Evolutionary conservation across 2,888 invertebrate species (phyloP).

Genomic region (Ormia ochracea): DNA sequence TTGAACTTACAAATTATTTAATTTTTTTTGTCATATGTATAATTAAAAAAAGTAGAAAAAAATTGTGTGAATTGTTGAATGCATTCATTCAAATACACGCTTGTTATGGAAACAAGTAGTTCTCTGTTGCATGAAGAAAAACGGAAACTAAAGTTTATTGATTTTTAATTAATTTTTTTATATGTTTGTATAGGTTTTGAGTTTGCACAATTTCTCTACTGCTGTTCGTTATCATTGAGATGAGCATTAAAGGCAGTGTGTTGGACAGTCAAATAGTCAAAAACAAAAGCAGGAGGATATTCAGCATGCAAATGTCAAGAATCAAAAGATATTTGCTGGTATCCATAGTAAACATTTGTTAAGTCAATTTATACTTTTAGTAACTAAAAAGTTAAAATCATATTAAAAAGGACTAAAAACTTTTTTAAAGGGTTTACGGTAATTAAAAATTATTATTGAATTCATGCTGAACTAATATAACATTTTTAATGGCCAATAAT

Average conservation of each 20-base stretch:
- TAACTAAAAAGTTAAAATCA: slow-evolving; percentile 17
- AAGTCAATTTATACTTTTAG: slow-evolving; percentile 1
- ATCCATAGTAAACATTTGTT: neutral
- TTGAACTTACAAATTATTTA: too few relatives aligned
- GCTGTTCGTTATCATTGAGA: neutral
- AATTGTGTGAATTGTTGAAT: too few relatives aligned
- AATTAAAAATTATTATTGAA: neutral
- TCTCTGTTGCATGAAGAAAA: slow-evolving; percentile 39
- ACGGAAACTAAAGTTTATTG: slow-evolving; percentile 40
- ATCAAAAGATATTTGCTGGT: neutral
- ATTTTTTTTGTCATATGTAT: too few relatives aligned
- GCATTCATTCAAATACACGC: neutral
- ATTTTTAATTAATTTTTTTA: slow-evolving; percentile 49
- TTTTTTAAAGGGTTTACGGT: neutral
- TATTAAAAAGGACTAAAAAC: neutral
- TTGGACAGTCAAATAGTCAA: neutral
- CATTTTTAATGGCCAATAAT: too few relatives aligned
- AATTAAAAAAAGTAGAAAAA: too few relatives aligned
- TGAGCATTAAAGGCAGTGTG: slow-evolving; percentile 11
- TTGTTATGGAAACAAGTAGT: neutral
- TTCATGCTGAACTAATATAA: too few relatives aligned
- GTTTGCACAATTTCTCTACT: neutral
- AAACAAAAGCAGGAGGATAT: neutral
- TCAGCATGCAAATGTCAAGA: slow-evolving; percentile 14
- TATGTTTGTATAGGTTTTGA: too few relatives aligned